Base-by-base conservation (phyloP, 2,888 invertebrate species). In the Odontomyia ornata region DNA sequence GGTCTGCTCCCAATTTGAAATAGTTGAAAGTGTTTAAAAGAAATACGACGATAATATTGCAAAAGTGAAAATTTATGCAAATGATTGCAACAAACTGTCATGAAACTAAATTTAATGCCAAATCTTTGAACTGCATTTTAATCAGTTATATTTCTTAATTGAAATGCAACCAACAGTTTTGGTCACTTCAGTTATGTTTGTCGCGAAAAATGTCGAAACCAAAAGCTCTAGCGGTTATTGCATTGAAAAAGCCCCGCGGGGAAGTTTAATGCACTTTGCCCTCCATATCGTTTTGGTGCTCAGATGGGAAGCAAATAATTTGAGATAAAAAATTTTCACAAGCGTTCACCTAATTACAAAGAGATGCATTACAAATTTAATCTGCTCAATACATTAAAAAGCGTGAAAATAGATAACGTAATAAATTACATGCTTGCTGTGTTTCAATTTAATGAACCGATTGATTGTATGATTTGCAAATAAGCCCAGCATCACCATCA, bases 11-110 rank as follows among this genome's bases (percentile, higher is more conserved):
- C 5, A 52, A n/a, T 52, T 52, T 18, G 52, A 52, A 52, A 13
- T 52, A 52, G 18, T 52, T 18, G 52, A 52, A 52, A 52, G 52
- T 52, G 7, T 52, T 52, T 52, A 18, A n/a, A 52, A 18, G 18
- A 52, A 52, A 52, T n/a, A n/a, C n/a, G n/a, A n/a, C n/a, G n/a
- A n/a, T n/a, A n/a, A n/a, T n/a, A 52, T 52, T 52, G 52, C 52
- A 52, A 52, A 13, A 52, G 52, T 18, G 52, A 52, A 52, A 52
- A 52, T 52, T n/a, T 52, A 52, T 52, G 52, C 52, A 52, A 52
- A 52, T 52, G 15, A 15, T 52, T 52, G 52, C 52, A 52, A 18
- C 52, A 15, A 52, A 52, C 13, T 15, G 52, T 15, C 52, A 52
- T 52, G 52, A 52, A 52, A 52, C 52, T 9, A 13, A 18, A 52